These are phyloP conservation scores for Rhagologus leucostigma DNA, from an alignment of 2,113 vertebrate genomes.

Conservation along the genomic window DNA sequence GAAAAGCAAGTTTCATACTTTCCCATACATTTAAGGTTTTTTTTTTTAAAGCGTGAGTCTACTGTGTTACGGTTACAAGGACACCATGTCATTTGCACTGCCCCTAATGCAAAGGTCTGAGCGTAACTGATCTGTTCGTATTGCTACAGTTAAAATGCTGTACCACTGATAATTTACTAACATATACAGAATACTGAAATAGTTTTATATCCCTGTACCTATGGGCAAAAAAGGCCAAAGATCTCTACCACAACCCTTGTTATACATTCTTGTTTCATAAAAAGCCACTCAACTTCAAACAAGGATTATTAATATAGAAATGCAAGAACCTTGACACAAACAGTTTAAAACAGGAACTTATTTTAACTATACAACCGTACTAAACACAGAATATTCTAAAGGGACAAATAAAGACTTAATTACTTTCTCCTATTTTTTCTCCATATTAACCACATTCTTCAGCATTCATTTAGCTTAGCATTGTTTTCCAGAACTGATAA, in stretches of 20 bases:
- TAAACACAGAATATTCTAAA: conserved; percentile 13
- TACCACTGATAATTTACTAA: background rate
- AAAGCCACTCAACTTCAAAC: background rate
- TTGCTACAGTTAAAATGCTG: background rate
- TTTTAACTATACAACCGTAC: background rate
- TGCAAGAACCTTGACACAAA: background rate
- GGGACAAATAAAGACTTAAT: conserved; percentile 22
- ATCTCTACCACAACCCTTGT: background rate
- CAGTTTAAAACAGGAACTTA: background rate
- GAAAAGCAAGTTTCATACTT: background rate
- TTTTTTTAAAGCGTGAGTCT: background rate
- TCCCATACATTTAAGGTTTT: background rate
- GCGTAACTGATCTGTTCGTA: background rate
- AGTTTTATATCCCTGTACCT: background rate
- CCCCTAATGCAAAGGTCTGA: background rate
- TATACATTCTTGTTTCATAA: background rate
- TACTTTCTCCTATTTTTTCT: conserved; percentile 10
- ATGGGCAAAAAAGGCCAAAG: background rate
- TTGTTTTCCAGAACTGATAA: conserved; percentile 13
- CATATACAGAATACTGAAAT: background rate
- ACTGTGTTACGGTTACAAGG: background rate
- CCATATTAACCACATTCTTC: conserved; percentile 43
- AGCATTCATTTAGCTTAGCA: conserved; percentile 31
- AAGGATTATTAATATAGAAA: background rate
- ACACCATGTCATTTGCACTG: background rate